Conservation (phyloP, 2,888 invertebrate genomes). For the Coenonympha glycerion region DNA sequence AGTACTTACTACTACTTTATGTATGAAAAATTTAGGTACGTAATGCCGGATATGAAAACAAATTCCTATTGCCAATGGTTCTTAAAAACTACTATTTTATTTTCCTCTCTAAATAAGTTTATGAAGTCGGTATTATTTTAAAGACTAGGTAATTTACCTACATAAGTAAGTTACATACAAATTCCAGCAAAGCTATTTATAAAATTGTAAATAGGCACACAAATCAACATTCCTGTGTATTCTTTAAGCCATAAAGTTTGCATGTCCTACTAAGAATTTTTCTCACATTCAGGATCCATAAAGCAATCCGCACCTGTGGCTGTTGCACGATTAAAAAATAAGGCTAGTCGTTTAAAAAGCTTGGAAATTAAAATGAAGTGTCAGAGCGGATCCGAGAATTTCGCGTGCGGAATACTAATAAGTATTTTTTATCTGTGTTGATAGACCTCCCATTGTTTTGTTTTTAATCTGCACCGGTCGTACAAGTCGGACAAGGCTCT, state of each 20-base stretch:
- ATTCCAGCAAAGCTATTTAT: conserved; percentile 10
- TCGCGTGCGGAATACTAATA: conserved; percentile 29
- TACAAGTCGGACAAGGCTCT: no score
- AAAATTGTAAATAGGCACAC: conserved; percentile 13
- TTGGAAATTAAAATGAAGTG: conserved; percentile 29
- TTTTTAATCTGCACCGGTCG: conserved; percentile 9
- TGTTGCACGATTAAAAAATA: conserved; percentile 33
- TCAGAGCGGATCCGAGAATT: conserved; percentile 29
- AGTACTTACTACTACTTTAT: no score
- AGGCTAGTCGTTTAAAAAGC: conserved; percentile 21
- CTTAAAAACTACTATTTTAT: no score
- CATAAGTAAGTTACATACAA: no score
- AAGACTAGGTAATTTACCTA: no score
- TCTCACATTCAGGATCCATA: conserved; percentile 52
- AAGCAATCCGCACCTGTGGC: conserved; percentile 46
- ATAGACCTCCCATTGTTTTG: conserved; percentile 24
- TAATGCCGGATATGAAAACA: no score
- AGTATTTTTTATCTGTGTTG: conserved; percentile 21
- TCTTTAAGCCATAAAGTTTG: conserved; percentile 15
- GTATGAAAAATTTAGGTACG: no score
- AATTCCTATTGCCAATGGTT: no score
- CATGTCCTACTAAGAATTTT: conserved; percentile 37
- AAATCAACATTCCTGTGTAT: conserved; percentile 12
- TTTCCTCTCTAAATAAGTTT: no score
- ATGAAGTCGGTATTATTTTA: no score